Conservation (phyloP, 2,113 vertebrate species). For the Myanophis thanlyinensis region DNA sequence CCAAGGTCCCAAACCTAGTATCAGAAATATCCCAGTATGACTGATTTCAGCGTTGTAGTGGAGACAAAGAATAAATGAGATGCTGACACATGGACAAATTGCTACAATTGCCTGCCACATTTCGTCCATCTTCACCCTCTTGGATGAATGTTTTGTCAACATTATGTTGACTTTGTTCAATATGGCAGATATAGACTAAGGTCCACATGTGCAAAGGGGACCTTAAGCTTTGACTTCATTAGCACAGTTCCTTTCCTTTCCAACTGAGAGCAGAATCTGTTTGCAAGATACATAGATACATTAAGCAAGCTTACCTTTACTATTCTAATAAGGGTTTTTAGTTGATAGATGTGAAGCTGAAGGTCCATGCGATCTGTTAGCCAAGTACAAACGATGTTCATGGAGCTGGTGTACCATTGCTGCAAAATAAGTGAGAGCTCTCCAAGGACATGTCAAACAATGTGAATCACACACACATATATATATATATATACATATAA, state of each 20-base stretch:
- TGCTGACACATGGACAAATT: not conserved
- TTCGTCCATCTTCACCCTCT: not conserved
- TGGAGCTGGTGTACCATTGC: constrained; percentile 99
- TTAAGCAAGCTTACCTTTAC: constrained; percentile 83
- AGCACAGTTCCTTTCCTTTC: not conserved
- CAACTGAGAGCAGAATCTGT: not conserved
- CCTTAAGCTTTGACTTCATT: not conserved
- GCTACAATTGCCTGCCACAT: not conserved
- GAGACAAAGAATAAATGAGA: not conserved
- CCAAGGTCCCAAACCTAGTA: not conserved
- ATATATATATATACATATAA: rapidly evolving
- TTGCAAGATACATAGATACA: not conserved
- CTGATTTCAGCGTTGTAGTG: not conserved
- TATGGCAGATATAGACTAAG: not conserved
- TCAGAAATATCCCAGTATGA: not conserved
- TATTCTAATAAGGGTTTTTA: constrained; percentile 99
- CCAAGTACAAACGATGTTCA: constrained; percentile 98
- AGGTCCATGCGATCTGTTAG: constrained; percentile 98
- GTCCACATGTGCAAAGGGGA: not conserved
- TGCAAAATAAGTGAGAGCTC: constrained; percentile 94
- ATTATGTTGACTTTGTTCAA: not conserved
- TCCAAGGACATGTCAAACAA: constrained; percentile 77
- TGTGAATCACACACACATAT: too few species aligned
- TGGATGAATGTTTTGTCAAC: not conserved
- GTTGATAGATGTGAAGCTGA: constrained; percentile 98